Percentiles rank a stretch among this genome's conserved stretches.
Conservation (phyloP, 1,140 invertebrate species). For the Grapholita molesta region DNA sequence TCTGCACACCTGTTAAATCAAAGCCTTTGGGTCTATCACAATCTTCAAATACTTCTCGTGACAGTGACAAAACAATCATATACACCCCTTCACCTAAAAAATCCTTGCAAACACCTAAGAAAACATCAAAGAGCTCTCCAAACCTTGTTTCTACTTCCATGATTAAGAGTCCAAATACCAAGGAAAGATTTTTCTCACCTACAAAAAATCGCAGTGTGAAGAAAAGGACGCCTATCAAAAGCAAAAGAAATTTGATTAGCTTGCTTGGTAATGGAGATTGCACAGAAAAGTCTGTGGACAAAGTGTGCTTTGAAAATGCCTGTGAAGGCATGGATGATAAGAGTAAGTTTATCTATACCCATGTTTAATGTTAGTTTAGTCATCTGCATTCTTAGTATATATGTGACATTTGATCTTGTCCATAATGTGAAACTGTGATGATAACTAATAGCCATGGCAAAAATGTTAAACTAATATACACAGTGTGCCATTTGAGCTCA, state of each 20-base stretch:
- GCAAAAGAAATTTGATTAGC: slow-evolving; percentile 19
- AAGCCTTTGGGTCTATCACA: slow-evolving; percentile 33
- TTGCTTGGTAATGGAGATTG: slow-evolving; percentile 27
- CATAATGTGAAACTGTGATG: too few species aligned
- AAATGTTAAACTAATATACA: too few species aligned
- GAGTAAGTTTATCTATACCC: slow-evolving; percentile 44
- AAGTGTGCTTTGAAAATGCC: slow-evolving; percentile 21
- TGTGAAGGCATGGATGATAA: slow-evolving; percentile 49
- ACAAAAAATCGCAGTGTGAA: slow-evolving; percentile 41
- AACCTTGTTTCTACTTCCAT: background rate
- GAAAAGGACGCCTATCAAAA: slow-evolving; percentile 32
- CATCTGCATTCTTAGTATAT: background rate
- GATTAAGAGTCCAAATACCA: slow-evolving; percentile 25
- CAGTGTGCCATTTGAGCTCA: too few species aligned
- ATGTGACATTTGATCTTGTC: background rate
- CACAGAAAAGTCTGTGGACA: slow-evolving; percentile 18
- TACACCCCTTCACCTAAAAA: slow-evolving; percentile 19
- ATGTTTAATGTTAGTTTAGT: background rate
- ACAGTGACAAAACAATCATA: slow-evolving; percentile 15
- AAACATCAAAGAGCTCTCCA: slow-evolving; percentile 20
- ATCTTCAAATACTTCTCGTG: slow-evolving; percentile 22
- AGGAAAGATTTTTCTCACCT: slow-evolving; percentile 52
- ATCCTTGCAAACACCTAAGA: slow-evolving; percentile 23
- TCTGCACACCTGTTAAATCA: slow-evolving; percentile 25
- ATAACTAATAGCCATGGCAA: too few species aligned